Percentiles rank a stretch among this genome's conserved stretches.
Conservation (phyloP, 2,888 invertebrate species). For the Melinaea menophilus region DNA sequence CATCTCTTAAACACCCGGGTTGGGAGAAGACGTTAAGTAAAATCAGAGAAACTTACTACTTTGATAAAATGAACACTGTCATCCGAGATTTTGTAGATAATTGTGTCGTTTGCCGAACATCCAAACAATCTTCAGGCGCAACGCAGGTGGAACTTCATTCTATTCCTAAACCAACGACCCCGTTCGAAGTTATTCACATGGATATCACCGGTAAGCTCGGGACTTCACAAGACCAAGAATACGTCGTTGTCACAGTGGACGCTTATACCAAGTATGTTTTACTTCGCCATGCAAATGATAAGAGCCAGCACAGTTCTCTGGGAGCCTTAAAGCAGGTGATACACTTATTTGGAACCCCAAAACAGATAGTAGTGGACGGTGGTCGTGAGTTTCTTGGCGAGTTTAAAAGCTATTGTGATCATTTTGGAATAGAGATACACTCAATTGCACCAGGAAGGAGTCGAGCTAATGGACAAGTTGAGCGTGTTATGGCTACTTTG, state of each 20-base stretch:
- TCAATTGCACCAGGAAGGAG: slow-evolving; percentile 30
- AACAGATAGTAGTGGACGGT: slow-evolving; percentile 30
- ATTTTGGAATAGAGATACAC: slow-evolving; percentile 23
- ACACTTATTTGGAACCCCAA: slow-evolving; percentile 27
- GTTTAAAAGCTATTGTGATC: slow-evolving; percentile 27
- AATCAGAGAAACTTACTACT: not conserved
- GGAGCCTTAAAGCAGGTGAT: slow-evolving; percentile 20
- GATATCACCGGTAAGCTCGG: slow-evolving; percentile 21
- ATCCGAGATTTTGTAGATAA: too few species aligned
- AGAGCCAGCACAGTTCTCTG: slow-evolving; percentile 14
- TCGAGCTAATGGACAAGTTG: slow-evolving; percentile 34
- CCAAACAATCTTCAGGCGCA: slow-evolving; percentile 36
- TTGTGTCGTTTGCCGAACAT: slow-evolving; percentile 29
- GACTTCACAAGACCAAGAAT: too few species aligned
- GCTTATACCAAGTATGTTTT: too few species aligned
- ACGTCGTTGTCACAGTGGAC: too few species aligned
- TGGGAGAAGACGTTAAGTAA: slow-evolving; percentile 29
- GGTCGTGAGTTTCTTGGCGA: slow-evolving; percentile 30
- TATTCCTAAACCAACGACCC: slow-evolving; percentile 29
- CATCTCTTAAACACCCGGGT: slow-evolving; percentile 31
- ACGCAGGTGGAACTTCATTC: slow-evolving; percentile 34
- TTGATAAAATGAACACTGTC: too few species aligned
- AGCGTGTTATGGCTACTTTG: slow-evolving; percentile 22
- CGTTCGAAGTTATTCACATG: slow-evolving; percentile 36
- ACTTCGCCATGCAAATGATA: slow-evolving; percentile 30